Evolutionary conservation across 2,888 invertebrate genomes (phyloP).

Genomic region (Sepioteuthis lessoniana): DNA sequence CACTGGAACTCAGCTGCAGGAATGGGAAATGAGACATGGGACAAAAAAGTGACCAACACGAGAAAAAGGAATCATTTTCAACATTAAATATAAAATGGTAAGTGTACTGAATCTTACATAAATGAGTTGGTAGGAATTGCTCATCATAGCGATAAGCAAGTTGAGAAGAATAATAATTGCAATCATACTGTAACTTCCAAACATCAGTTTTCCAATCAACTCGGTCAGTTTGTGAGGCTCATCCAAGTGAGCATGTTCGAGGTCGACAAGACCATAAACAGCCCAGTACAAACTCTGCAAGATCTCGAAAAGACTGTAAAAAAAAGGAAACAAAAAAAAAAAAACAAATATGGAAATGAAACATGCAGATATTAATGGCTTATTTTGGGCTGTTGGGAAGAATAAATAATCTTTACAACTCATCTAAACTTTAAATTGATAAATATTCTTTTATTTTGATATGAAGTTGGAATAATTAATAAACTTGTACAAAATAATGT

Average conservation of each 20-base stretch:
- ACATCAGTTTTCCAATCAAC: conserved; percentile 99
- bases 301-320: conserved; percentile 92
- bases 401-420: too few relatives aligned
- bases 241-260: conserved; percentile 93
- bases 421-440: too few relatives aligned
- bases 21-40: not conserved
- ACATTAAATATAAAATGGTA: not conserved
- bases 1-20: not conserved
- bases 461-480: too few relatives aligned
- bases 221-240: conserved; percentile 97
- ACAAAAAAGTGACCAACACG: not conserved
- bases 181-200: conserved; percentile 96
- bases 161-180: conserved; percentile 97
- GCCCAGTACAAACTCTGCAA: conserved; percentile 99
- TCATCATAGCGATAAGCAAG: conserved; percentile 99
- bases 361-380: not conserved
- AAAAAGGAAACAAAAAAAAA: conserved; percentile 50
- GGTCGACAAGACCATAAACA: conserved; percentile 95
- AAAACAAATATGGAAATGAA: not conserved
- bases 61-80: not conserved
- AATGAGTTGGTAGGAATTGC: conserved; percentile 97
- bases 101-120: conserved; percentile 83
- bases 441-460: too few relatives aligned
- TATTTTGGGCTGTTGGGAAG: too few relatives aligned
- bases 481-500: too few relatives aligned